Evolutionary conservation across 92 coral and sea anemone genomes (phyloP), one percentile per base, ranked within the genome.

Genomic region (Parazoanthus swiftii): DNA sequence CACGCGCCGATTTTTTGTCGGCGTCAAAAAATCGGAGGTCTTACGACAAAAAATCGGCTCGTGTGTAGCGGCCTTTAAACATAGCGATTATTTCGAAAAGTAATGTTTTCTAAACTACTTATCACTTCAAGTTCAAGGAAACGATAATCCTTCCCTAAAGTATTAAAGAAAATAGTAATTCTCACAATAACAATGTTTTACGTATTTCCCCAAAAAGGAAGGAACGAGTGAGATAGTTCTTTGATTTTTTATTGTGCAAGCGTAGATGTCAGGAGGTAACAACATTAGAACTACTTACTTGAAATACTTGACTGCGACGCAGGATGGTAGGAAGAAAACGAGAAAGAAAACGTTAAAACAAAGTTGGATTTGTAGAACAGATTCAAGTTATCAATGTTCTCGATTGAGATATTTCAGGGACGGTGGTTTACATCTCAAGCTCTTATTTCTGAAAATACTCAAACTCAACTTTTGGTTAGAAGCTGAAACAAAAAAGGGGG

Each of bases 261-360:
- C 15, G 20, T 23, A 63, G 26, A 63, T 63, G 4, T 20, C 26
- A 63, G 0, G 70, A 63, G 33, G 21, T 50, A 29, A 33, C 7
- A 43, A 82, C 15, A 72, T 1, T 21, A 51, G 3, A 14, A 6
- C 13, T 36, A 94, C 98, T 94, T 91, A 96, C 98, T 94, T 96
- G 95, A 86, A 96, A 91, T 96, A 96, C 39, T 93, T 91, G 44
- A 94, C 98, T 96, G 94, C 68, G 51, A 68, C 25, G 8, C 80
- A 83, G 35, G 77, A 43, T 71, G 80, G 50, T 15, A 37, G 46
- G 71, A 42, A 21, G 33, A 11, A 85, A 77, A 56, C 81, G 72
- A 44, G 39, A 76, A 67, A 89, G 76, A 46, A 11, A 21, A n/a
- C 10, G 73, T 90, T 48, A 89, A 70, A 70, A 58, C 10, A 86